Conservation (phyloP, 2,113 vertebrate species). For the Myotis davidii region DNA sequence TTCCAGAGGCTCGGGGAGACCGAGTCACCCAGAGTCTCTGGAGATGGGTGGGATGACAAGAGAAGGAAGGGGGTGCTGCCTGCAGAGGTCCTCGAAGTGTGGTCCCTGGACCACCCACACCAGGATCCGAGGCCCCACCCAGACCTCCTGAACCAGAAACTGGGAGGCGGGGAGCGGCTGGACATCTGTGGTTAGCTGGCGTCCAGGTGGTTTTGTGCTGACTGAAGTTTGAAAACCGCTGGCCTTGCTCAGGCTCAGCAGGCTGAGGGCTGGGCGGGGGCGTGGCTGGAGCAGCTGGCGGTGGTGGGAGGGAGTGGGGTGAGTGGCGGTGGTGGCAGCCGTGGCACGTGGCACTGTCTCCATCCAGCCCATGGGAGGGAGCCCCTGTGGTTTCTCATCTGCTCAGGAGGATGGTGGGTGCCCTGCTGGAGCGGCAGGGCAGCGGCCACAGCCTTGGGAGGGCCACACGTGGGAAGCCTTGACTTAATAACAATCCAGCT, state of each 20-base stretch:
- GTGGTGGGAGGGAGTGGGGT: too few species aligned
- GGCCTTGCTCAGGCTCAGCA: neutral
- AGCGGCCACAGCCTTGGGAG: neutral
- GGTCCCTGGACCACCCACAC: neutral
- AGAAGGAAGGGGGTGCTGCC: neutral
- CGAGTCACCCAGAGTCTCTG: neutral
- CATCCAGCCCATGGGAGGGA: neutral
- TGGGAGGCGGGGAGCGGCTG: neutral
- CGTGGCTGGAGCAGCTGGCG: neutral
- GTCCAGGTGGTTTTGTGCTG: neutral
- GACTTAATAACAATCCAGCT: conserved; percentile 25
- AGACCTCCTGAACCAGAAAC: neutral
- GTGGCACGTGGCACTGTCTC: neutral
- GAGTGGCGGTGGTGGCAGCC: neutral
- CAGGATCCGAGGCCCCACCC: neutral
- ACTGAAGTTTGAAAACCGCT: neutral
- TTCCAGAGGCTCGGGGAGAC: neutral
- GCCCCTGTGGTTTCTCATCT: neutral
- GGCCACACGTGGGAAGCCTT: neutral
- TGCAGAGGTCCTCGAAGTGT: neutral
- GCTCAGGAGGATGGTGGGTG: neutral
- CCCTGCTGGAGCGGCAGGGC: neutral
- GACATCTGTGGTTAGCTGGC: neutral
- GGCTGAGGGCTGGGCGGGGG: neutral
- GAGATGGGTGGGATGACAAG: neutral